phyloP scores from a whole-genome alignment of 2,797 vertebrate genomes.

The Eurystomus glaucurus region DNA sequence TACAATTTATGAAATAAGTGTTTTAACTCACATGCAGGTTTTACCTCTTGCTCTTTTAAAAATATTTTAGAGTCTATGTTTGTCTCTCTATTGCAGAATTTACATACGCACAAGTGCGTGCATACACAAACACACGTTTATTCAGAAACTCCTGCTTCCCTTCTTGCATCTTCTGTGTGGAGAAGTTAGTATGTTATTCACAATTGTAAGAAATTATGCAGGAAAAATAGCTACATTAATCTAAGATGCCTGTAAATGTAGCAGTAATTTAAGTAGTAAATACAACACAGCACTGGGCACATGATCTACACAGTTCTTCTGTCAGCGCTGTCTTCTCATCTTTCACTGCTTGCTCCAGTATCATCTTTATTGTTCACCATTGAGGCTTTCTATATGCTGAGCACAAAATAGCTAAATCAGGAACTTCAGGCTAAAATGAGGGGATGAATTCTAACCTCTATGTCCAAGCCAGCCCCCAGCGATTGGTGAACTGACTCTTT shows the following conservation, averaged over 20 bases:
- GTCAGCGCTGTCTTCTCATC: neutral
- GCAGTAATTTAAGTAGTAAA: neutral
- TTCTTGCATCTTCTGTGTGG: neutral
- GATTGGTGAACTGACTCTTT: conserved; percentile 77
- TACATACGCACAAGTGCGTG: no score
- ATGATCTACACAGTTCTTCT: neutral
- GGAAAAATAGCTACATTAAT: neutral
- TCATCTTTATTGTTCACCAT: neutral
- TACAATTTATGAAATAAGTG: neutral
- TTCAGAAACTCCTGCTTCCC: neutral
- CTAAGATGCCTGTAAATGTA: neutral
- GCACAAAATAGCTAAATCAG: conserved; percentile 32
- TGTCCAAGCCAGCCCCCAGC: neutral
- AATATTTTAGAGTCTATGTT: neutral
- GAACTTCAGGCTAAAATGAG: neutral
- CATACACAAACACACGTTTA: fast-evolving
- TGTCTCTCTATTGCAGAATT: neutral
- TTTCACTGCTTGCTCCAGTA: neutral
- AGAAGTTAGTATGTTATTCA: neutral
- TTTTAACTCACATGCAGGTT: neutral
- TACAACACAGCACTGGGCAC: neutral
- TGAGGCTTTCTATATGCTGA: neutral
- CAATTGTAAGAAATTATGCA: neutral
- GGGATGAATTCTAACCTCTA: conserved; percentile 37
- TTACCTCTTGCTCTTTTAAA: neutral